Evolutionary conservation across 2,113 vertebrate species (phyloP).

Genomic region (Trematocara stigmaticum): DNA sequence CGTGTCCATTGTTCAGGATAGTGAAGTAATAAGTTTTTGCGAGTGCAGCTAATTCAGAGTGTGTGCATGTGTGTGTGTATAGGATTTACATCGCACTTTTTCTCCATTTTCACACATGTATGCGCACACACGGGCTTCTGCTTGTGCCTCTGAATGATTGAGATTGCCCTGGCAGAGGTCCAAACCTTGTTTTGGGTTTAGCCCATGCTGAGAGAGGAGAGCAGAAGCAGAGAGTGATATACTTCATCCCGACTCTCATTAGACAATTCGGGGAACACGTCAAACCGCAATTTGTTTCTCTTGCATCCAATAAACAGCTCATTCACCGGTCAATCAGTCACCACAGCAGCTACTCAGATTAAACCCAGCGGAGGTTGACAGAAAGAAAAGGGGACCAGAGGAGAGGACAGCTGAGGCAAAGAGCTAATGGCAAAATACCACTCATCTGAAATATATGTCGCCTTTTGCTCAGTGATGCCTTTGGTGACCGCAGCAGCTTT

Average conservation of each 20-base stretch:
- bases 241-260: slow-evolving; percentile 74
- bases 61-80: neutral
- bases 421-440: neutral
- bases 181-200: slow-evolving; percentile 69
- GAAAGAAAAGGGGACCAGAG: slow-evolving; percentile 30
- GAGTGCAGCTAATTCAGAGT: neutral
- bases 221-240: slow-evolving; percentile 52
- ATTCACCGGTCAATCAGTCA: slow-evolving; percentile 79
- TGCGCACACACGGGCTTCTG: slow-evolving; percentile 6
- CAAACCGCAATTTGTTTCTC: slow-evolving; percentile 79
- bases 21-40: neutral
- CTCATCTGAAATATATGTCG: neutral
- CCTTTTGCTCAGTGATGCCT: neutral
- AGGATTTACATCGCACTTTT: neutral
- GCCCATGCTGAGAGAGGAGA: slow-evolving; percentile 60
- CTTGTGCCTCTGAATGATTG: slow-evolving; percentile 45
- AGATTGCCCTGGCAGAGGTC: slow-evolving; percentile 69
- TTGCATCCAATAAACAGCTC: slow-evolving; percentile 82
- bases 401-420: slow-evolving; percentile 12
- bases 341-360: slow-evolving; percentile 72
- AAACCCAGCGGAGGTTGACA: slow-evolving; percentile 66
- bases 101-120: slow-evolving; percentile 5
- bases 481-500: neutral
- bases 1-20: neutral
- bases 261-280: slow-evolving; percentile 70